A percentile compares a stretch with the other conserved stretches of the same genome.
These are phyloP conservation scores for Sphaeramia orbicularis DNA, from an alignment of 2,797 vertebrate species.

Conservation along the genomic window DNA sequence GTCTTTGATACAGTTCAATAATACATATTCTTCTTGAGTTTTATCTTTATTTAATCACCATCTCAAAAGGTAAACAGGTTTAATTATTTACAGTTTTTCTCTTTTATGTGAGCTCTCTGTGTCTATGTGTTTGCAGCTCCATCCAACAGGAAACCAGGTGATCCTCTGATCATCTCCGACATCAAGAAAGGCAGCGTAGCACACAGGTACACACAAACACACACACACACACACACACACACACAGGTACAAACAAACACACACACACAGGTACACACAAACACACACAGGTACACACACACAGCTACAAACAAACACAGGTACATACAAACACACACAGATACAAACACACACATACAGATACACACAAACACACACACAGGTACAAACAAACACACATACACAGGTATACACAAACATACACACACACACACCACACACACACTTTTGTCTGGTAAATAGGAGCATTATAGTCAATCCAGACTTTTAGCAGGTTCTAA, in stretches of 20 bases:
- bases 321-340: no score
- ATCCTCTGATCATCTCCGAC: slow-evolving; percentile 98
- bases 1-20: slow-evolving; percentile 11
- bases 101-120: slow-evolving; percentile 7
- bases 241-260: slow-evolving; percentile 15
- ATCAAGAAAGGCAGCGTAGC: slow-evolving; percentile 99
- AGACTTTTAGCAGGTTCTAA: neutral
- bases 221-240: slow-evolving; percentile 18
- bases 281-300: neutral
- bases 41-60: slow-evolving; percentile 14
- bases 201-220: slow-evolving; percentile 88
- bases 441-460: neutral
- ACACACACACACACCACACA: neutral
- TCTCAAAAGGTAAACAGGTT: slow-evolving; percentile 4
- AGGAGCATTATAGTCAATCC: neutral
- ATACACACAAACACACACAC: no score
- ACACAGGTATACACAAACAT: no score
- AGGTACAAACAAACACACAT: no score
- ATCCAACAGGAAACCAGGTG: slow-evolving; percentile 95
- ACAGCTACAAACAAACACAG: no score
- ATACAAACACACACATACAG: no score
- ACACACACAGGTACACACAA: slow-evolving; percentile 7
- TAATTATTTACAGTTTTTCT: slow-evolving; percentile 28
- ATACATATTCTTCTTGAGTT: slow-evolving; percentile 8
- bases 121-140: slow-evolving; percentile 85